These are phyloP conservation scores for Bradynema listronoti DNA, from an alignment of 1,140 invertebrate species.

Conservation along the genomic window DNA sequence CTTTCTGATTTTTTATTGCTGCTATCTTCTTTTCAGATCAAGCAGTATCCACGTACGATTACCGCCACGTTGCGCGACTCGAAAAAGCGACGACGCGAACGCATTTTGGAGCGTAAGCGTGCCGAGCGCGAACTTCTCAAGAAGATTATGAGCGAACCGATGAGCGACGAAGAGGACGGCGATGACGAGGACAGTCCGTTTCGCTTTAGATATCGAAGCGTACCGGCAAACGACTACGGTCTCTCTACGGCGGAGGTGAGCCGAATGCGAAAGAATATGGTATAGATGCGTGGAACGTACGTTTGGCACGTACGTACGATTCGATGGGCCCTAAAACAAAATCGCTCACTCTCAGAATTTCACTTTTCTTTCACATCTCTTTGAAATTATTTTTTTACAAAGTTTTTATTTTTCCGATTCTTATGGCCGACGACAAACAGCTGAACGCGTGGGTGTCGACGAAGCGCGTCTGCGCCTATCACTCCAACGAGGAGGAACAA, in stretches of 20 bases:
- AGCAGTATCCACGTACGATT: conserved; percentile 80
- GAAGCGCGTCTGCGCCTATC: conserved; percentile 76
- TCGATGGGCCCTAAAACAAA: no score
- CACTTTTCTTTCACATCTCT: no score
- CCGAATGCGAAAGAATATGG: no score
- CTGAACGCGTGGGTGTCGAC: conserved; percentile 88
- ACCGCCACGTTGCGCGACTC: conserved; percentile 75
- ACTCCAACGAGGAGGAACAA: conserved; percentile 70
- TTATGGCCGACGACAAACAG: conserved; percentile 80
- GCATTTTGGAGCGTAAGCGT: conserved; percentile 3
- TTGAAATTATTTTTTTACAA: no score
- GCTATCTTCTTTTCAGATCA: conserved; percentile 65
- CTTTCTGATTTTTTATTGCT: no score
- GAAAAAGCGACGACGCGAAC: conserved; percentile 35
- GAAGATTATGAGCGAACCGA: background rate
- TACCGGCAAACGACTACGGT: conserved; percentile 81
- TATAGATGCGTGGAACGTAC: no score
- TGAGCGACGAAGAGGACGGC: conserved; percentile 18
- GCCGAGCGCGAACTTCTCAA: conserved; percentile 14
- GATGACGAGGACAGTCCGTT: conserved; percentile 6
- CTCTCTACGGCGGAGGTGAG: conserved; percentile 80
- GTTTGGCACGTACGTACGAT: no score
- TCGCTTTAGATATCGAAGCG: conserved; percentile 79
- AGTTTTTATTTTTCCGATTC: conserved; percentile 74
- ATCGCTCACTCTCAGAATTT: no score